A percentile compares a stretch with the other conserved stretches of the same genome.
Conservation (phyloP, 2,113 vertebrate species). For the Dascyllus trimaculatus region DNA sequence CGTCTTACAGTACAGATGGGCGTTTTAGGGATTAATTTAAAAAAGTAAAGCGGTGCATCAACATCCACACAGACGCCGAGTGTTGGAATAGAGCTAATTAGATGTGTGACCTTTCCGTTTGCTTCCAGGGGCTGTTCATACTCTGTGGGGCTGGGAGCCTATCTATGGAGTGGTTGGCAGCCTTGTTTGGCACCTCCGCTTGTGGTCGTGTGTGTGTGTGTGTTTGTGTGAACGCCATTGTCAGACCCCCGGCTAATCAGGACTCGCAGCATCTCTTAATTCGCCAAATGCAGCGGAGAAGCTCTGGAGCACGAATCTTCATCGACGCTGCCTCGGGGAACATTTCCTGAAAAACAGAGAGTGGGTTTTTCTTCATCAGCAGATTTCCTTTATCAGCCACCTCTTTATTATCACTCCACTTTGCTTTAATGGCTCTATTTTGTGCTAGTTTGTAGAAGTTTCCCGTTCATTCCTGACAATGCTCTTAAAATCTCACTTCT, state of each 20-base stretch:
- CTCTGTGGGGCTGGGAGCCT: no score
- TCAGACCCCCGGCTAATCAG: neutral
- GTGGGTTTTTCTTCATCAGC: neutral
- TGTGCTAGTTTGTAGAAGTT: neutral
- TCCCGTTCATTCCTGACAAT: neutral
- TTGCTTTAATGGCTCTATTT: neutral
- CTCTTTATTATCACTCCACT: conserved; percentile 8
- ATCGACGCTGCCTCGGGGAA: neutral
- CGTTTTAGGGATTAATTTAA: neutral
- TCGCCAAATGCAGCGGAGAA: neutral
- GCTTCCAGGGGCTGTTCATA: no score
- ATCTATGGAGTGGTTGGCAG: neutral
- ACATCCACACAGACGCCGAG: neutral
- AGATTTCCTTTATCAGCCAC: neutral
- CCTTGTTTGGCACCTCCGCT: neutral
- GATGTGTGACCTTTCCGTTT: neutral
- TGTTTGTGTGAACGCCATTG: neutral
- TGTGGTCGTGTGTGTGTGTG: neutral
- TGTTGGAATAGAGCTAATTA: neutral
- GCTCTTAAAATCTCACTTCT: neutral
- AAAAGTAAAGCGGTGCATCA: no score
- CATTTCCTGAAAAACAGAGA: neutral
- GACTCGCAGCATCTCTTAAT: neutral
- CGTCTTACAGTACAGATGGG: neutral
- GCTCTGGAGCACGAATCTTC: neutral